These are phyloP conservation scores for Erithacus rubecula DNA, from an alignment of 2,797 vertebrate genomes.

Conservation along the genomic window DNA sequence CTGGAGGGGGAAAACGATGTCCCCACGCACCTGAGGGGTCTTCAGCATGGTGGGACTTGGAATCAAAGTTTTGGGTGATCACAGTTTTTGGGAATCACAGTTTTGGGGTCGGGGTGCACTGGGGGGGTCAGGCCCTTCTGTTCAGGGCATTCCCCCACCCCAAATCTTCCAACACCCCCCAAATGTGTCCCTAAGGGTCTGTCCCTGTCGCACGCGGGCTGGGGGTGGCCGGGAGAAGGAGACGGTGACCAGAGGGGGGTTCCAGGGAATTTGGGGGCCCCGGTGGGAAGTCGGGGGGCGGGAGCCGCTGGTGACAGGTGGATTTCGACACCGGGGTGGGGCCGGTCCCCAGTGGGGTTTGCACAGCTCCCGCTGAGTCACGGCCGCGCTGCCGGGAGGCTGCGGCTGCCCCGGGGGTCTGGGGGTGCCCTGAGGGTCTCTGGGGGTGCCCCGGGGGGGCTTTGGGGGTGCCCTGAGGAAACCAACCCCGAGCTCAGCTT, in stretches of 20 bases:
- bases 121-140: rapidly evolving
- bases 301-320: slow-evolving; percentile 76
- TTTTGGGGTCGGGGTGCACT: rapidly evolving
- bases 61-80: no score
- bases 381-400: background rate
- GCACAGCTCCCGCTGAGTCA: slow-evolving; percentile 37
- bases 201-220: background rate
- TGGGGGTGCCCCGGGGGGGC: background rate
- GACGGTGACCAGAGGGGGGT: rapidly evolving
- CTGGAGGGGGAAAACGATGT: rapidly evolving
- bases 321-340: slow-evolving; percentile 47
- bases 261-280: background rate
- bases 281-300: background rate
- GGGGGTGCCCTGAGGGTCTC: background rate
- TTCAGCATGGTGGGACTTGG: rapidly evolving
- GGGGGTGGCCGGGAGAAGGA: rapidly evolving
- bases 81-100: no score
- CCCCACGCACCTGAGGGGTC: background rate
- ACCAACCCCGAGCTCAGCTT: background rate
- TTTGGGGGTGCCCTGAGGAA: background rate
- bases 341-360: slow-evolving; percentile 23
- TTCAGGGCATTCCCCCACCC: background rate
- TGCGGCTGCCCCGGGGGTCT: background rate
- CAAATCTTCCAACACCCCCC: background rate
- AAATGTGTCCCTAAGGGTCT: background rate